phyloP scores from a whole-genome alignment of 2,888 invertebrate species.

The Nomada ferruginata region DNA sequence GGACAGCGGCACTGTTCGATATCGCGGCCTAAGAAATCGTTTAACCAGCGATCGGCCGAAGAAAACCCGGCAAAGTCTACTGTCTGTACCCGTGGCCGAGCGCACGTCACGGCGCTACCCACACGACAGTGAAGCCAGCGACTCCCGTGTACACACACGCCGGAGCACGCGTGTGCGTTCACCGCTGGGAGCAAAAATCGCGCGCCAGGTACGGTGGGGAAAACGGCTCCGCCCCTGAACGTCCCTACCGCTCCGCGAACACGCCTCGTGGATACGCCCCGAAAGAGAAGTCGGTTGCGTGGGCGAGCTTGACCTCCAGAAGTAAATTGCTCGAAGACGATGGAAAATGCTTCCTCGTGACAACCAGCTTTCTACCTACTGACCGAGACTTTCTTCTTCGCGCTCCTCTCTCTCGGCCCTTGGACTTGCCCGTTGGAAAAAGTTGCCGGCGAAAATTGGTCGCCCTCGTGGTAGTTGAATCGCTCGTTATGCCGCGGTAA shows the following conservation, averaged over 20 bases:
- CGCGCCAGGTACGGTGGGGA: slow-evolving; percentile 55
- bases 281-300: slow-evolving; percentile 37
- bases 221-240: slow-evolving; percentile 71
- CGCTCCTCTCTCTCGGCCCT: slow-evolving; percentile 8
- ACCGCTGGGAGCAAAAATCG: slow-evolving; percentile 52
- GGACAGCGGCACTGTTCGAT: slow-evolving; percentile 21
- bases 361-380: slow-evolving; percentile 70
- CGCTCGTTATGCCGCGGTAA: not conserved
- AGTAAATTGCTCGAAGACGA: slow-evolving; percentile 68
- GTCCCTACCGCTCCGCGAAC: slow-evolving; percentile 56
- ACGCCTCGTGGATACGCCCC: slow-evolving; percentile 64
- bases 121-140: slow-evolving; percentile 8
- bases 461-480: not conserved
- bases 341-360: slow-evolving; percentile 59
- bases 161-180: slow-evolving; percentile 32
- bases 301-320: slow-evolving; percentile 61
- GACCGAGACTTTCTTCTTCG: slow-evolving; percentile 67
- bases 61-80: slow-evolving; percentile 44
- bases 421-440: slow-evolving; percentile 16
- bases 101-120: slow-evolving; percentile 40
- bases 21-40: slow-evolving; percentile 56
- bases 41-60: slow-evolving; percentile 47
- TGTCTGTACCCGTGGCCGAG: slow-evolving; percentile 52
- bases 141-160: slow-evolving; percentile 6
- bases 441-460: slow-evolving; percentile 12